Conservation (phyloP, 1,140 invertebrate species). For the Magallana ariakensis region DNA sequence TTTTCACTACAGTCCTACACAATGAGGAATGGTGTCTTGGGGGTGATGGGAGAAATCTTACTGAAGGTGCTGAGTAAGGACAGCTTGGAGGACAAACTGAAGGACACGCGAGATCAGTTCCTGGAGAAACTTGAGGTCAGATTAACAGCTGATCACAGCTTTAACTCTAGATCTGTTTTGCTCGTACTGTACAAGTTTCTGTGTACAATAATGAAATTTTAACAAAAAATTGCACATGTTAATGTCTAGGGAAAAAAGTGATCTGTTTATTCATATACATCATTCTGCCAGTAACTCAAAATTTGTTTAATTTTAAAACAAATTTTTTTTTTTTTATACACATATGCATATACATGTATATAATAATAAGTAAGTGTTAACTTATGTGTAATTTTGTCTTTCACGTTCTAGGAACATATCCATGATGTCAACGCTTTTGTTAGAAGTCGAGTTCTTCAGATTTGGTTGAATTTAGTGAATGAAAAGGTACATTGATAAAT, state of each 20-base stretch:
- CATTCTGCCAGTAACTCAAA: too few species aligned
- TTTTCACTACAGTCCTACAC: slow-evolving; percentile 84
- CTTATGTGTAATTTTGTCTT: too few species aligned
- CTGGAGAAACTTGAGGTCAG: slow-evolving; percentile 77
- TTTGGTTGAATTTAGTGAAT: slow-evolving; percentile 87
- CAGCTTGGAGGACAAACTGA: slow-evolving; percentile 84
- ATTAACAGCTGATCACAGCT: not conserved
- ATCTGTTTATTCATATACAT: too few species aligned
- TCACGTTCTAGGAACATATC: slow-evolving; percentile 87
- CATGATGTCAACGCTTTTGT: slow-evolving; percentile 91
- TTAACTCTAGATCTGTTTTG: too few species aligned
- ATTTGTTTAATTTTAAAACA: too few species aligned
- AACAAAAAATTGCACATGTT: too few species aligned
- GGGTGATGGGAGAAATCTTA: slow-evolving; percentile 88
- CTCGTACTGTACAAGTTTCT: too few species aligned
- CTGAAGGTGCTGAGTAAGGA: slow-evolving; percentile 86
- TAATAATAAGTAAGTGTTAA: too few species aligned
- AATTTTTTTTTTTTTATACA: too few species aligned
- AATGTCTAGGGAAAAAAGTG: too few species aligned
- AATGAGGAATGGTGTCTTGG: slow-evolving; percentile 89
- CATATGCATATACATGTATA: not conserved
- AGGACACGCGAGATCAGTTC: slow-evolving; percentile 75
- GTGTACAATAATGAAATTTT: too few species aligned
- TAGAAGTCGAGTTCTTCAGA: slow-evolving; percentile 87
- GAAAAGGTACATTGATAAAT: slow-evolving; percentile 81